Evolutionary conservation across 1,140 invertebrate genomes (phyloP), one percentile per base, ranked within the genome.

Genomic region (Lasioglossum albipes): DNA sequence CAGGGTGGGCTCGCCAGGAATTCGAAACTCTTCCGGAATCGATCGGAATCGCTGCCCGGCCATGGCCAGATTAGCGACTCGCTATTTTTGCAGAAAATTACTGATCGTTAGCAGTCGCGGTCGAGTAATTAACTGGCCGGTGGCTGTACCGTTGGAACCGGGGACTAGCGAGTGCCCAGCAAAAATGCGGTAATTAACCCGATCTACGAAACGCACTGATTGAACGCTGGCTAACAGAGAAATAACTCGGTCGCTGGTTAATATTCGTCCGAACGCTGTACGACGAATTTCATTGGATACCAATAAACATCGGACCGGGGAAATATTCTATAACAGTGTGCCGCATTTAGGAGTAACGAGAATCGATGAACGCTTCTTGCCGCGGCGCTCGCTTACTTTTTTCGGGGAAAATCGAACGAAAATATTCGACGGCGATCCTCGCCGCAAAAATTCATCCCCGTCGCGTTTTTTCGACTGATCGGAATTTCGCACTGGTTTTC

Each of bases 181-280:
- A 65, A 79, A 79, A 79, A 65, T 54, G 36, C 16, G 18, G 16
- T 31, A 79, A 72, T 72, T 65, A 54, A 12, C 27, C 22, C 27
- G 27, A 62, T 49, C 54, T 71, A n/a, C 18, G 52, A 36, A 36
- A 22, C 49, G 66, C 16, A 61, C 57, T 7, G 68, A 22, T 64
- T 27, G 45, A 49, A 49, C 45, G 45, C 36, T 5, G 36, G 36
- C 3, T 36, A 36, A 78, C 70, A 71, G 20, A 45, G 22, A 62
- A 20, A 52, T 52, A 62, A 62, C 67, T 67, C n/a, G 45, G 9
- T 10, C 59, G 18, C 2, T 16, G 62, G 57, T 64, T 78, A 27
- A 78, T 54, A 41, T 52, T 64, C 75, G 52, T 42, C 54, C 13
- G 22, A 2, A 27, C 57, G 36, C 36, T 36, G 2, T 13, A 10